A percentile compares a stretch with the other conserved stretches of the same genome.
phyloP scores from a whole-genome alignment of 37 sponge, comb jelly and placozoan genomes.

The Aphrocallistes beatrix region DNA sequence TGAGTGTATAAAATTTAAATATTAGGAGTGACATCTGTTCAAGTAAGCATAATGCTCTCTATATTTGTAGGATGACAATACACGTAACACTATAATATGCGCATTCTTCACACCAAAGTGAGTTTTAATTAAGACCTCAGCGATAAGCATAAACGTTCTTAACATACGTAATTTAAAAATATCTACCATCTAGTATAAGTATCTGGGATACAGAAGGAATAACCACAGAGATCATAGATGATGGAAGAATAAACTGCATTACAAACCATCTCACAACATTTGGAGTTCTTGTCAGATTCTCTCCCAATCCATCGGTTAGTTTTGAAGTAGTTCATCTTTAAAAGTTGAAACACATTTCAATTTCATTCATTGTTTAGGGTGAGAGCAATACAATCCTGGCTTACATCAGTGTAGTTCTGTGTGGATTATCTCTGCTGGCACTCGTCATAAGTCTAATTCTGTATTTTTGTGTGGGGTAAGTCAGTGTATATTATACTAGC shows the following conservation, averaged over 20 bases:
- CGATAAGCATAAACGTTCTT: too few relatives aligned
- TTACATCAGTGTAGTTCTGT: slow-evolving; percentile 11
- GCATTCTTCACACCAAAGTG: too few relatives aligned
- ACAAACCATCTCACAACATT: neutral
- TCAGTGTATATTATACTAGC: too few relatives aligned
- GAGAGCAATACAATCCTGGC: too few relatives aligned
- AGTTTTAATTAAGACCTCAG: too few relatives aligned
- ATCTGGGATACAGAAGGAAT: neutral
- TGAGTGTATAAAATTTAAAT: too few relatives aligned
- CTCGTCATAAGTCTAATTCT: neutral
- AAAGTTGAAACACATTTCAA: neutral
- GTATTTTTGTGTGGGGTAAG: neutral
- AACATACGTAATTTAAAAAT: too few relatives aligned
- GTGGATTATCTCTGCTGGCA: neutral
- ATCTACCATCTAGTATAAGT: too few relatives aligned
- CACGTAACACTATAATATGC: too few relatives aligned
- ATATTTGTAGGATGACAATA: too few relatives aligned
- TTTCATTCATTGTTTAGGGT: neutral
- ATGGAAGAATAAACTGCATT: neutral
- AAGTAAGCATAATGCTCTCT: too few relatives aligned
- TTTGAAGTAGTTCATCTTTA: neutral
- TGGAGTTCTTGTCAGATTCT: neutral
- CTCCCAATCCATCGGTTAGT: neutral
- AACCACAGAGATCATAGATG: neutral
- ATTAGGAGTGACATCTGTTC: too few relatives aligned